Percentiles rank a stretch among this genome's conserved stretches.
phyloP scores from a whole-genome alignment of 2,888 invertebrate genomes.

The Abrostola tripartita region DNA sequence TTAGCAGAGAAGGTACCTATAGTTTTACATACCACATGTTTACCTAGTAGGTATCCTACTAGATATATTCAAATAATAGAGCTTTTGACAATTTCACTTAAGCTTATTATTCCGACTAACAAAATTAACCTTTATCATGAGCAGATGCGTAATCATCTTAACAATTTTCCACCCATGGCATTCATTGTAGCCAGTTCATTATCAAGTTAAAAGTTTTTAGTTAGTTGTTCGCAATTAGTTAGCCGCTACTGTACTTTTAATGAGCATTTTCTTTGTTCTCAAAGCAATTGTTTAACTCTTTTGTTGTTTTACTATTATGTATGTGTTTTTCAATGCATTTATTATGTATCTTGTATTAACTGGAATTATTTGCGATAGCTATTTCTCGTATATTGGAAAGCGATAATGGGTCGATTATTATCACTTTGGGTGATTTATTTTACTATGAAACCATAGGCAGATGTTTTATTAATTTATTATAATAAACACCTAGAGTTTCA shows the following conservation, averaged over 20 bases:
- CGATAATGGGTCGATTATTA: constrained; percentile 20
- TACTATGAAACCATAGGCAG: neutral
- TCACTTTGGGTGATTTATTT: neutral
- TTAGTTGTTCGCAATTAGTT: constrained; percentile 72
- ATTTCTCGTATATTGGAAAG: constrained; percentile 36
- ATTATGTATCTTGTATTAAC: constrained; percentile 28
- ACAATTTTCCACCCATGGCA: constrained; percentile 34
- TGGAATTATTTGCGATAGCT: constrained; percentile 32
- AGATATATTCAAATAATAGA: too few relatives aligned
- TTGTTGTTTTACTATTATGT: constrained; percentile 62
- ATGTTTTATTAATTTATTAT: neutral
- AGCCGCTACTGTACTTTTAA: constrained; percentile 68
- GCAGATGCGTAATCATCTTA: constrained; percentile 1
- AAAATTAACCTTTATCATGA: neutral
- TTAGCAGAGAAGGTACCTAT: too few relatives aligned
- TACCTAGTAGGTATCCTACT: too few relatives aligned
- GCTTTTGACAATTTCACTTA: neutral
- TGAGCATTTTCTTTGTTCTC: constrained; percentile 73
- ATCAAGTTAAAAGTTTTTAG: constrained; percentile 69
- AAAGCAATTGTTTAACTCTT: constrained; percentile 64
- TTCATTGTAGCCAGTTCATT: constrained; percentile 57
- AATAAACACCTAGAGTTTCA: too few relatives aligned
- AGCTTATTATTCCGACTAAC: neutral
- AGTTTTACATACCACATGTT: too few relatives aligned
- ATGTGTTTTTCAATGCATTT: constrained; percentile 45